Conservation (phyloP, 92 coral and sea anemone genomes). For the Parazoanthus darwini region DNA sequence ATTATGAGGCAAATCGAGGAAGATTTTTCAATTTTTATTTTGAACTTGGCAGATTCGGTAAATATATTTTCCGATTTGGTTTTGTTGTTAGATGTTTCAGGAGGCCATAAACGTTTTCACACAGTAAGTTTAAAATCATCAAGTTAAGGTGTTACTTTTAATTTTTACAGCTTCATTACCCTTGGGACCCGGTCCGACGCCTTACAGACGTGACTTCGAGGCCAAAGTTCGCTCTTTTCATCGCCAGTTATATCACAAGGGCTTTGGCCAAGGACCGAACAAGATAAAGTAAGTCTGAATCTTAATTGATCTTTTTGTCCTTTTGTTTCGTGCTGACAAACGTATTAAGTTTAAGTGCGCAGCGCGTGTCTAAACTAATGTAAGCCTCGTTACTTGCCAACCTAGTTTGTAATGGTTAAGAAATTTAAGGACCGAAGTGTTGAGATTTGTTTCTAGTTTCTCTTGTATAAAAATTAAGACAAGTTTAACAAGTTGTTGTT, state of each 20-base stretch:
- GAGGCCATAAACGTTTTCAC: background rate
- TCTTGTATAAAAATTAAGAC: too few relatives aligned
- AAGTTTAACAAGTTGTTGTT: too few relatives aligned
- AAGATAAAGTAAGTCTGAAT: conserved; percentile 79
- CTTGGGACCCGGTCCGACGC: conserved; percentile 83
- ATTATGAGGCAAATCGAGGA: too few relatives aligned
- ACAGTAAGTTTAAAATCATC: background rate
- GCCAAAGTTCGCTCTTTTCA: conserved; percentile 99
- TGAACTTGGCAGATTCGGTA: too few relatives aligned
- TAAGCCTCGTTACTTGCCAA: too few relatives aligned
- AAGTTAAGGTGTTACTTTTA: background rate
- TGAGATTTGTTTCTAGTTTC: too few relatives aligned
- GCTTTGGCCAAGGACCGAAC: conserved; percentile 94
- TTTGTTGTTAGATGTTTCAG: background rate
- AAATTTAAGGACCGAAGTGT: too few relatives aligned
- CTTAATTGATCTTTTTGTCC: background rate
- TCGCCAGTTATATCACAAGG: conserved; percentile 92
- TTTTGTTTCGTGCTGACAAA: background rate
- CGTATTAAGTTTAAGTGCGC: background rate
- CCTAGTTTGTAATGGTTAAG: too few relatives aligned
- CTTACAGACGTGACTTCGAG: conserved; percentile 98
- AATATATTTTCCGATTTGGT: too few relatives aligned
- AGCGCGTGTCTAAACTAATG: too few relatives aligned
- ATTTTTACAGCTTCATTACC: conserved; percentile 43
- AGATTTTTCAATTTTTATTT: too few relatives aligned